phyloP scores from a whole-genome alignment of 2,113 vertebrate genomes.

The Illadopsis cleaveri region DNA sequence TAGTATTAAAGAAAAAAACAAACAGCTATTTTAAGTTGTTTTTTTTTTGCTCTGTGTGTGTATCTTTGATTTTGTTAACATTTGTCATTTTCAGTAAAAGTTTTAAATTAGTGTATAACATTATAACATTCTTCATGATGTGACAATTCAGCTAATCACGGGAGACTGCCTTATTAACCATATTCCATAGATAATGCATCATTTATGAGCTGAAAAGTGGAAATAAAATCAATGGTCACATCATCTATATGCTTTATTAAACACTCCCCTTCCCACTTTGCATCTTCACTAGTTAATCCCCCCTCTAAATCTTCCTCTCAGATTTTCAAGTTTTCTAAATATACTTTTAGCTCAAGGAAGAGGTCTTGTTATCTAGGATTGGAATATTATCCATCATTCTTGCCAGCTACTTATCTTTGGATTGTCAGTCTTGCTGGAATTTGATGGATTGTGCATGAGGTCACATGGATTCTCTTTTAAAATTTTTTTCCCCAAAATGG shows the following conservation, averaged over 20 bases:
- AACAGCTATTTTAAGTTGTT: not conserved
- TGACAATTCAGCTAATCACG: not conserved
- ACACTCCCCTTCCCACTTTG: not conserved
- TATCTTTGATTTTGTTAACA: not conserved
- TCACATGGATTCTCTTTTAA: not conserved
- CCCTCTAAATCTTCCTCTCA: not conserved
- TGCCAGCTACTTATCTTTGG: not conserved
- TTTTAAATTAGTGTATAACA: not conserved
- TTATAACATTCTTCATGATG: not conserved
- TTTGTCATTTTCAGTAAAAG: not conserved
- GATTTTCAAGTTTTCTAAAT: not conserved
- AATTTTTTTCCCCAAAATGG: accelerated
- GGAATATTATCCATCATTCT: not conserved
- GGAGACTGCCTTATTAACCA: not conserved
- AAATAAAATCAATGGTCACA: not conserved
- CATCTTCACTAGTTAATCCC: not conserved
- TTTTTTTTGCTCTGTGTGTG: not conserved
- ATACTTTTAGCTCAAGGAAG: not conserved
- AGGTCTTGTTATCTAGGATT: not conserved
- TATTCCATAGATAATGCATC: not conserved
- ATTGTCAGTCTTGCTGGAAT: not conserved
- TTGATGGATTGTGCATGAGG: not conserved
- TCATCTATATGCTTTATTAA: not conserved
- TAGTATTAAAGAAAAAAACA: not conserved
- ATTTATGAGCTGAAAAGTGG: not conserved